Conservation (phyloP, 92 coral and sea anemone genomes). For the Paragorgia papillata region DNA sequence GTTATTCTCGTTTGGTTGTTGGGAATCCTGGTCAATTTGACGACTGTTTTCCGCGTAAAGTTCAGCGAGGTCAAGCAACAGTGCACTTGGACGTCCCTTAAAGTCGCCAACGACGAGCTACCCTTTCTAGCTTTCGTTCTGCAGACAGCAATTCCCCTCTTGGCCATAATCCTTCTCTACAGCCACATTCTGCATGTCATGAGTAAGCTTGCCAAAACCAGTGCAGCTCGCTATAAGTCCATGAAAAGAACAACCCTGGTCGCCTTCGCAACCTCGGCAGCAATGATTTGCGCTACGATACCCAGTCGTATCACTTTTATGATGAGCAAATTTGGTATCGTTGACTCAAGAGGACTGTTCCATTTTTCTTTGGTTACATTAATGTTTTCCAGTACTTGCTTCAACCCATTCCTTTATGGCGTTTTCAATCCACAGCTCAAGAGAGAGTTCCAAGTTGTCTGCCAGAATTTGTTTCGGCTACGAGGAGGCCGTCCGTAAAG, state of each 20-base stretch:
- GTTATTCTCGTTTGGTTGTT: background rate
- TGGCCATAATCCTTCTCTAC: slow-evolving; percentile 7
- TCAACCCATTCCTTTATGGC: slow-evolving; percentile 20
- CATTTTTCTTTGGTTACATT: background rate
- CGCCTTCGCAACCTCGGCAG: background rate
- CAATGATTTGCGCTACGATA: slow-evolving; percentile 7
- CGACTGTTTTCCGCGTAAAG: slow-evolving; percentile 4
- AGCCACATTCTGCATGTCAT: background rate
- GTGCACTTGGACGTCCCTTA: background rate
- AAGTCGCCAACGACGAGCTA: background rate
- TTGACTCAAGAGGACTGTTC: background rate
- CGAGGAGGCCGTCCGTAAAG: too few relatives aligned
- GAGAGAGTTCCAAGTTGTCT: slow-evolving; percentile 1
- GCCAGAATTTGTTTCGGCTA: slow-evolving; percentile 1
- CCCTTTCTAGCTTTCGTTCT: background rate
- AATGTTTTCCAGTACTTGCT: slow-evolving; percentile 14
- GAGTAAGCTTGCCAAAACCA: background rate
- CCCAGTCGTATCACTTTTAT: slow-evolving; percentile 6
- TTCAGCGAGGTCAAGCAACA: background rate
- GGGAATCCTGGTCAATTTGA: background rate
- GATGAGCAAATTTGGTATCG: background rate
- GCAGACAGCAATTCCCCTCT: background rate
- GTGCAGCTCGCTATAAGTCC: background rate
- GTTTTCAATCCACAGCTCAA: slow-evolving; percentile 9
- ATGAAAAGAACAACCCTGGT: slow-evolving; percentile 11